phyloP scores from a whole-genome alignment of 2,797 vertebrate genomes.

The Tapirus indicus region DNA sequence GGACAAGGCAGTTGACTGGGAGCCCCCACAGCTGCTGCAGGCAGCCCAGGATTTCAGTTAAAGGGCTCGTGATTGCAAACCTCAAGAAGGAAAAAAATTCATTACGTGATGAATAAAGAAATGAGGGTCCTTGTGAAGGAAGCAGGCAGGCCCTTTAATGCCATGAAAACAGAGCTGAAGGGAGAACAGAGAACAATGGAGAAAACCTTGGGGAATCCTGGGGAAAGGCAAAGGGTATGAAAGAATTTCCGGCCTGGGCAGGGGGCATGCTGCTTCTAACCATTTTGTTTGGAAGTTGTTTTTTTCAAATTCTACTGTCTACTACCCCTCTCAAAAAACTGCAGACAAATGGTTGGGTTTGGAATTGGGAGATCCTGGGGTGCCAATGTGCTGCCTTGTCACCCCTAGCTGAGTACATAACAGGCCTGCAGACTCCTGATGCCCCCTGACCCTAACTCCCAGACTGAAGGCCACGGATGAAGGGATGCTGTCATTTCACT shows the following conservation, averaged over 20 bases:
- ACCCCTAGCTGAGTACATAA: neutral
- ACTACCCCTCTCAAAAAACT: neutral
- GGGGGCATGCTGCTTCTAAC: neutral
- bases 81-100: neutral
- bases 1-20: constrained; percentile 8
- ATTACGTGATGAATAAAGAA: neutral
- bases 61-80: constrained; percentile 61
- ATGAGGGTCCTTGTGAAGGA: constrained; percentile 36
- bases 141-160: neutral
- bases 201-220: neutral
- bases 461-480: neutral
- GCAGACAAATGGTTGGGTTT: neutral
- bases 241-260: neutral
- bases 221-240: neutral
- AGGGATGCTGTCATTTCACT: neutral
- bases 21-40: constrained; percentile 63
- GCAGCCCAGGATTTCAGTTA: constrained; percentile 14
- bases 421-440: neutral
- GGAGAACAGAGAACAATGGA: neutral
- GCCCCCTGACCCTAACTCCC: neutral
- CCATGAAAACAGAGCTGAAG: neutral
- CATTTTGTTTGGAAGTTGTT: neutral
- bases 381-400: neutral
- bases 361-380: neutral
- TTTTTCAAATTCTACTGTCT: neutral